These are phyloP conservation scores for Pampus argenteus DNA, from an alignment of 2,797 vertebrate genomes.

Conservation along the genomic window DNA sequence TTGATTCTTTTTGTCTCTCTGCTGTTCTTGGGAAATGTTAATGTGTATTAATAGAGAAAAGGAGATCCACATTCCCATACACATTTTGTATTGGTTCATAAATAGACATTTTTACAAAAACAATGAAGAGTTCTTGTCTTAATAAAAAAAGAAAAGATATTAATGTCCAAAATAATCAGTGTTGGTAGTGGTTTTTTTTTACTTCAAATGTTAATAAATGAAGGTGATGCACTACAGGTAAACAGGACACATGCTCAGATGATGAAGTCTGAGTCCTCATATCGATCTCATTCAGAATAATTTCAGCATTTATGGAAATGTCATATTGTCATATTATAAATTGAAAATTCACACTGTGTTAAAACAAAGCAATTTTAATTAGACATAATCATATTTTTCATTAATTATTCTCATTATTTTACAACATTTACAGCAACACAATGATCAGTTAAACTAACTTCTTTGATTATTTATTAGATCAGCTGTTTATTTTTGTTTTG, in stretches of 20 bases:
- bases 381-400: no score
- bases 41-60: constrained; percentile 92
- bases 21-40: constrained; percentile 97
- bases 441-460: no score
- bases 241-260: neutral
- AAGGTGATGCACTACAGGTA: neutral
- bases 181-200: constrained; percentile 71
- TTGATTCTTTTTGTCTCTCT: constrained; percentile 92
- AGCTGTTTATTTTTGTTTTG: no score
- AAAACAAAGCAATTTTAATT: no score
- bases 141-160: constrained; percentile 99
- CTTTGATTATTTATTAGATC: no score
- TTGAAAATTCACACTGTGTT: no score
- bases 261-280: neutral
- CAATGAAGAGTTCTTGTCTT: constrained; percentile 99
- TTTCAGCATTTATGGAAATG: neutral
- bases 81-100: constrained; percentile 99
- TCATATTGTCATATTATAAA: no score
- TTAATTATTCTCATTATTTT: neutral
- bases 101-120: constrained; percentile 99
- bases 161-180: constrained; percentile 93
- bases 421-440: neutral
- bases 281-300: neutral
- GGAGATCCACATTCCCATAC: constrained; percentile 96
- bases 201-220: neutral